Percentiles rank a stretch among this genome's conserved stretches.
Conservation (phyloP, 2,888 invertebrate species). For the Buathra laborator region DNA sequence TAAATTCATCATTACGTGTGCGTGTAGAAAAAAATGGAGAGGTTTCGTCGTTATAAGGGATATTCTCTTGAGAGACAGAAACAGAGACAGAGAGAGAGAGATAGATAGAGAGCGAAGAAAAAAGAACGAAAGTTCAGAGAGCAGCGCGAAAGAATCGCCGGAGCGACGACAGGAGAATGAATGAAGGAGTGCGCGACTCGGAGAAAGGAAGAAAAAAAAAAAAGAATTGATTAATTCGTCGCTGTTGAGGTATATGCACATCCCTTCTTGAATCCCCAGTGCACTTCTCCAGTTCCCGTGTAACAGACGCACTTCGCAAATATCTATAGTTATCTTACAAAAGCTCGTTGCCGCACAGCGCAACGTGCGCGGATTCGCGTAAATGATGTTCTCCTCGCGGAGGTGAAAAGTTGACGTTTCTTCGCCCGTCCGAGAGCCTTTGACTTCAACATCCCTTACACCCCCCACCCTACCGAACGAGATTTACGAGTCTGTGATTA, state of each 20-base stretch:
- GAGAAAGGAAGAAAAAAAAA: slow-evolving; percentile 70
- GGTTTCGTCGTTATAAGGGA: slow-evolving; percentile 53
- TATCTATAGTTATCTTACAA: slow-evolving; percentile 19
- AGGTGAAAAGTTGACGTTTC: slow-evolving; percentile 3
- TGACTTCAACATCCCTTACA: background rate
- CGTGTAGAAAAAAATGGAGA: slow-evolving; percentile 64
- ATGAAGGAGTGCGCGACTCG: slow-evolving; percentile 52
- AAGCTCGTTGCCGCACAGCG: background rate
- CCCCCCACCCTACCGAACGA: background rate
- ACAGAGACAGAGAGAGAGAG: background rate
- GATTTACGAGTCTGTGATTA: slow-evolving; percentile 51
- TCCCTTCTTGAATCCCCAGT: slow-evolving; percentile 33
- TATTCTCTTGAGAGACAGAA: slow-evolving; percentile 47
- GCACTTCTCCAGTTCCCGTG: slow-evolving; percentile 17
- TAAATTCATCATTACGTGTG: slow-evolving; percentile 68
- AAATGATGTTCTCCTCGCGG: slow-evolving; percentile 5
- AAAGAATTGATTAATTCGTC: slow-evolving; percentile 68
- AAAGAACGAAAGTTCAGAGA: background rate
- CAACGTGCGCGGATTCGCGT: background rate
- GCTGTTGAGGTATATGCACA: slow-evolving; percentile 41
- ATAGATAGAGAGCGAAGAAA: background rate
- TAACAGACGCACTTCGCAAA: slow-evolving; percentile 17
- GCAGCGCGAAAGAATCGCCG: slow-evolving; percentile 55
- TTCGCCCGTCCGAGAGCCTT: slow-evolving; percentile 23
- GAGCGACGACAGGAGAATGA: slow-evolving; percentile 51